A percentile compares a stretch with the other conserved stretches of the same genome.
Evolutionary conservation across 92 coral and sea anemone species (phyloP).

Genomic region (Micromussa lordhowensis): DNA sequence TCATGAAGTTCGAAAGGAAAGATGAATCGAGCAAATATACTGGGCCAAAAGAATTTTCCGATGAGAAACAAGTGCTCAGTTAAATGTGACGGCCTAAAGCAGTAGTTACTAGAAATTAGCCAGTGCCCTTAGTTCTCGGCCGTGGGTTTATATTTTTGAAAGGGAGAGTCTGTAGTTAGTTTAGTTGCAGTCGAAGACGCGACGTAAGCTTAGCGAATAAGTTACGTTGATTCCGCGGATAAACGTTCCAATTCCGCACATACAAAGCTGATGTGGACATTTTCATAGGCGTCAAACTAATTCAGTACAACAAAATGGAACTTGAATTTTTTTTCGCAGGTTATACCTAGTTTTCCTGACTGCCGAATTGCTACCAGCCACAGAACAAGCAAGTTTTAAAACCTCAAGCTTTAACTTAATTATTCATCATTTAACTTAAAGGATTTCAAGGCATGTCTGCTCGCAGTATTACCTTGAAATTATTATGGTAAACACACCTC

Average conservation of each 20-base stretch:
- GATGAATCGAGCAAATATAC: not conserved
- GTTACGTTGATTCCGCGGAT: too few species aligned
- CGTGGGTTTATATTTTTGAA: not conserved
- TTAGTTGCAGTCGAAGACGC: not conserved
- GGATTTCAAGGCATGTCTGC: not conserved
- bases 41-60: not conserved
- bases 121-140: not conserved
- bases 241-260: not conserved
- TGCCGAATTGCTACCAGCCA: not conserved
- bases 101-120: not conserved
- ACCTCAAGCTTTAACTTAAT: not conserved
- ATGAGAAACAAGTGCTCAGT: not conserved
- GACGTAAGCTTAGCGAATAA: not conserved
- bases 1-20: not conserved
- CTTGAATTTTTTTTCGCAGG: not conserved
- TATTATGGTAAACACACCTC: slow-evolving; percentile 78
- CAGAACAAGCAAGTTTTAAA: not conserved
- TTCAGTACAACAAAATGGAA: not conserved
- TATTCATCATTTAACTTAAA: not conserved
- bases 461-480: not conserved
- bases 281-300: not conserved
- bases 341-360: not conserved
- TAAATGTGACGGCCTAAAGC: not conserved
- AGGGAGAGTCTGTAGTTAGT: not conserved
- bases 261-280: not conserved